Conservation (phyloP, 2,888 invertebrate genomes). For the Acronicta aceris region DNA sequence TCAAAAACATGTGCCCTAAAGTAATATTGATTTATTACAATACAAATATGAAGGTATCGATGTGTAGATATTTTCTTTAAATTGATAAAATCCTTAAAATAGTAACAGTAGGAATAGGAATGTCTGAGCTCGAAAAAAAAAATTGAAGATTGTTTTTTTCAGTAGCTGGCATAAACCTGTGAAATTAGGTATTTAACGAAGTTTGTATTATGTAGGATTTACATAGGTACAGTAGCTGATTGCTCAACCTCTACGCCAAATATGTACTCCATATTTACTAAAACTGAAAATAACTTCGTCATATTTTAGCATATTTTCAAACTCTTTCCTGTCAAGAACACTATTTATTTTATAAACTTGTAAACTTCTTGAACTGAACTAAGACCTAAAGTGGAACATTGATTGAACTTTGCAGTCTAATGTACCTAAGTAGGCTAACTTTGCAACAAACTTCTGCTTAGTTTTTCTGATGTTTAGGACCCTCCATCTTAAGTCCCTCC, state of each 20-base stretch:
- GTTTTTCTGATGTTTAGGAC: slow-evolving; percentile 53
- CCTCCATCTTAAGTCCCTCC: slow-evolving; percentile 48
- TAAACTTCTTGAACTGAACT: slow-evolving; percentile 44
- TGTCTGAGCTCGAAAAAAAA: too few species aligned
- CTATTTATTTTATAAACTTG: slow-evolving; percentile 55
- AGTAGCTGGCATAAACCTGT: too few species aligned
- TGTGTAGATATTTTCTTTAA: too few species aligned
- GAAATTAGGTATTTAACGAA: too few species aligned
- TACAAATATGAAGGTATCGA: too few species aligned
- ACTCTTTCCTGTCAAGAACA: slow-evolving; percentile 37
- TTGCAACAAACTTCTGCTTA: slow-evolving; percentile 51
- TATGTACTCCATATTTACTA: too few species aligned
- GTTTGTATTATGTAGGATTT: too few species aligned
- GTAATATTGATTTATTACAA: slow-evolving; percentile 1
- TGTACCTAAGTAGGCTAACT: slow-evolving; percentile 51
- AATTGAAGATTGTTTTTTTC: too few species aligned
- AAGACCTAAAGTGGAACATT: slow-evolving; percentile 47
- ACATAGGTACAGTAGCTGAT: too few species aligned
- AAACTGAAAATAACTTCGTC: slow-evolving; percentile 19
- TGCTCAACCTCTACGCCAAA: not conserved
- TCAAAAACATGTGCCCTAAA: slow-evolving; percentile 8
- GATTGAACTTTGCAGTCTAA: slow-evolving; percentile 57
- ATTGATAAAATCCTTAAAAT: too few species aligned
- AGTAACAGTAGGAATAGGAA: too few species aligned
- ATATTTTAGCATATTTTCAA: slow-evolving; percentile 30